Evolutionary conservation across 1,140 invertebrate genomes (phyloP), one percentile per base, ranked within the genome.

Genomic region (Meloidogyne hapla): DNA sequence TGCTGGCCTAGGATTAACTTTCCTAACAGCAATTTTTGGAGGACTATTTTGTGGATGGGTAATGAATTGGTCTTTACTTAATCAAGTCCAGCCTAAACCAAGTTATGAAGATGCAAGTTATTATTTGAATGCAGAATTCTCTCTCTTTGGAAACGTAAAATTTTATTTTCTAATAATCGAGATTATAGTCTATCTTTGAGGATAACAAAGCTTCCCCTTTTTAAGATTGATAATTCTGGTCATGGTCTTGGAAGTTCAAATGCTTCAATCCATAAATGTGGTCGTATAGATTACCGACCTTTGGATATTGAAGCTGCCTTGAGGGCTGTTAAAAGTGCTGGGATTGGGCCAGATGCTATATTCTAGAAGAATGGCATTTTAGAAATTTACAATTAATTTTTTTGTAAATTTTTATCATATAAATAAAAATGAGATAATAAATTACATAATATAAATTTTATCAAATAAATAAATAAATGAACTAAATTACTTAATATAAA

Each of bases 41-140:
- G 94, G 94, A 65, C 84, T 91, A 77, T 77, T 94, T 72, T 93
- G 93, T 88, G 94, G 94, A 12, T 77, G 77, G 25, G 67, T 84
- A 28, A 61, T 84, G 61, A 85, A 80, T 42, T 73, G 78, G 18
- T 79, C 82, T 25, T 21, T 84, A 33, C 67, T 84, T 64, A 85
- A 81, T 70, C 81, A 87, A 79, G 79, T 85, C 21, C 77, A 80
- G 61, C 76, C 77, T 61, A 77, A 79, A 21, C 77, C 79, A 26
- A 76, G 81, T 28, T 86, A 83, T 64, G 83, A 84, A 74, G 85
- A 87, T 61, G 85, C 84, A 18, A 85, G 87, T 73, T 85, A 84
- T 63, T 85, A 85, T 74, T 72, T 75, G 28, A 77, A 86, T 65
- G 79, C 85, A 10, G 76, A 87, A 68, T 78, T 83, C 33, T 81